A percentile compares a stretch with the other conserved stretches of the same genome.
Evolutionary conservation across 1,140 invertebrate genomes (phyloP).

Genomic region (Ceratoteleas bidentatus): DNA sequence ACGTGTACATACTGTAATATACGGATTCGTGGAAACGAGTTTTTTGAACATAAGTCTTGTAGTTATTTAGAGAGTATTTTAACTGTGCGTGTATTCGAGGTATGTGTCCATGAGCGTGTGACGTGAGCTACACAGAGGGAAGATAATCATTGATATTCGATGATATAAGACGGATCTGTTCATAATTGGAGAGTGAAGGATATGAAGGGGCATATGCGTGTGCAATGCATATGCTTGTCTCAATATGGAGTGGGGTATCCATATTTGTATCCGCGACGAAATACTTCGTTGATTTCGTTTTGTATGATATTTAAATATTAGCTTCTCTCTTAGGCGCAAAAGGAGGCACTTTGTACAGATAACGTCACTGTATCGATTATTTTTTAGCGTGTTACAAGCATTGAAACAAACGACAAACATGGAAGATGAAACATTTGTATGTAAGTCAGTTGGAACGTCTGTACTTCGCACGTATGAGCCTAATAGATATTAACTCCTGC

Average conservation of each 20-base stretch:
- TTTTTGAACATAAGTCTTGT: conserved; percentile 75
- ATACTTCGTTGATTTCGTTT: conserved; percentile 65
- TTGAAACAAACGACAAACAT: conserved; percentile 31
- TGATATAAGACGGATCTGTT: background rate
- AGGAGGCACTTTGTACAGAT: conserved; percentile 71
- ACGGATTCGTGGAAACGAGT: conserved; percentile 67
- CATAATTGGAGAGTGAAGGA: too few relatives aligned
- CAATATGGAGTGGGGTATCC: conserved; percentile 65
- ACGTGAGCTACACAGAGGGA: conserved; percentile 11
- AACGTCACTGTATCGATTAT: conserved; percentile 62
- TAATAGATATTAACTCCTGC: conserved; percentile 73
- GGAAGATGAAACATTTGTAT: conserved; percentile 52
- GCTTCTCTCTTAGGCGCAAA: conserved; percentile 69
- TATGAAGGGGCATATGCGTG: conserved; percentile 14
- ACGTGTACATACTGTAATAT: conserved; percentile 80
- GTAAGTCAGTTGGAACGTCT: conserved; percentile 68
- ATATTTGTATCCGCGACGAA: conserved; percentile 67
- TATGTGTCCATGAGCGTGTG: conserved; percentile 12
- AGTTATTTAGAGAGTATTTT: conserved; percentile 74
- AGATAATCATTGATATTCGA: conserved; percentile 13
- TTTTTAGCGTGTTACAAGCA: conserved; percentile 66
- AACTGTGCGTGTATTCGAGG: conserved; percentile 70
- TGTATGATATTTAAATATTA: conserved; percentile 66
- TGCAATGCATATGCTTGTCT: conserved; percentile 30
- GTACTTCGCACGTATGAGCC: conserved; percentile 73